Evolutionary conservation across 1,140 invertebrate species (phyloP).

Genomic region (Bombus difficillimus): DNA sequence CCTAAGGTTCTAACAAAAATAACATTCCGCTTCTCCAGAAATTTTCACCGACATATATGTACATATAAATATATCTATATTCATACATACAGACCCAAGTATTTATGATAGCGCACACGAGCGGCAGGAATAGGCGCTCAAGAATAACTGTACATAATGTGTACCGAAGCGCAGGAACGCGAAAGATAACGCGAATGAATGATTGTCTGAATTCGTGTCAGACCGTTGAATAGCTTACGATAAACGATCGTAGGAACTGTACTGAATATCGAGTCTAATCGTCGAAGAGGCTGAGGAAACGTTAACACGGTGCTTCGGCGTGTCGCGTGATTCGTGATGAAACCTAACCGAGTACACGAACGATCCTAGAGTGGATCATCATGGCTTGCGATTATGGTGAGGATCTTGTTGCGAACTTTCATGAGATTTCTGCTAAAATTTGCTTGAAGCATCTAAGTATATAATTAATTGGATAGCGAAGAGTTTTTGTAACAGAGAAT

Average conservation of each 20-base stretch:
- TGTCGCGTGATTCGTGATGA: background rate
- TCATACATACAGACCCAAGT: background rate
- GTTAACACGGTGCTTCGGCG: slow-evolving; percentile 28
- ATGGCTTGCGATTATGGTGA: background rate
- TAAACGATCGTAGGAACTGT: slow-evolving; percentile 56
- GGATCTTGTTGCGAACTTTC: background rate
- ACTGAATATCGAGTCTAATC: slow-evolving; percentile 44
- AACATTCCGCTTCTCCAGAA: slow-evolving; percentile 55
- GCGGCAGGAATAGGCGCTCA: slow-evolving; percentile 38
- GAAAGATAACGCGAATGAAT: slow-evolving; percentile 65
- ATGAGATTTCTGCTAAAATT: background rate
- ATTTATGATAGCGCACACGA: slow-evolving; percentile 46
- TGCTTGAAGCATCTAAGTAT: background rate
- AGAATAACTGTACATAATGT: slow-evolving; percentile 65
- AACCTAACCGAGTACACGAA: background rate
- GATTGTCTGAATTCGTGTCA: slow-evolving; percentile 60
- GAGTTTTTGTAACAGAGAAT: background rate
- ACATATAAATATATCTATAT: background rate
- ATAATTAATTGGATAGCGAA: background rate
- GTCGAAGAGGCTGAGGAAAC: background rate
- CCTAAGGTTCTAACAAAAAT: slow-evolving; percentile 53
- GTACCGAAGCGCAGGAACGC: slow-evolving; percentile 49
- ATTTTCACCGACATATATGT: slow-evolving; percentile 31
- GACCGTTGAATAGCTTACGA: slow-evolving; percentile 50
- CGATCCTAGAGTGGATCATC: background rate